Evolutionary conservation across 2,113 vertebrate genomes (phyloP).

Genomic region (Aphyosemion australe): DNA sequence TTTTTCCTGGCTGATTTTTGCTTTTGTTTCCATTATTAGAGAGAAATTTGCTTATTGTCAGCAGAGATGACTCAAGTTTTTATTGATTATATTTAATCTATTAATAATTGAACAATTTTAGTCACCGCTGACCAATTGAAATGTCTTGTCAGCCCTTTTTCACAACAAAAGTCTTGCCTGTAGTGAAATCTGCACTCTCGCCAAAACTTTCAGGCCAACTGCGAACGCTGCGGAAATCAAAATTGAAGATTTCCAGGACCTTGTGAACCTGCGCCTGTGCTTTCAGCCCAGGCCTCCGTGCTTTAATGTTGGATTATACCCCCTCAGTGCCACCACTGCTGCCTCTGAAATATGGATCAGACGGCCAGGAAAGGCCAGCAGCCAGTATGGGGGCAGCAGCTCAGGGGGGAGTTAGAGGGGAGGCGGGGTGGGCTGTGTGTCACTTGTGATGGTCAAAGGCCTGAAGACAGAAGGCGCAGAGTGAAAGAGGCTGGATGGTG

Average conservation of each 20-base stretch:
- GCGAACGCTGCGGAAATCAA: conserved; percentile 66
- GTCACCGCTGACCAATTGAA: too few species aligned
- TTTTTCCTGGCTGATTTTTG: not conserved
- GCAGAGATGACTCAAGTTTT: too few species aligned
- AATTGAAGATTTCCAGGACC: conserved; percentile 73
- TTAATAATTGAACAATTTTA: too few species aligned
- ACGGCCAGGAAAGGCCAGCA: conserved; percentile 75
- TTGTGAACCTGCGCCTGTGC: conserved; percentile 61
- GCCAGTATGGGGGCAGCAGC: conserved; percentile 71
- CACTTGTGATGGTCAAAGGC: conserved; percentile 62
- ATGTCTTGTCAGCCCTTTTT: too few species aligned
- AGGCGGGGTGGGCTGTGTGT: conserved; percentile 25
- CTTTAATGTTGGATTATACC: conserved; percentile 80
- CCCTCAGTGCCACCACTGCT: conserved; percentile 67
- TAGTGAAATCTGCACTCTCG: conserved; percentile 51
- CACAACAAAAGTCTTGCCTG: conserved; percentile 25
- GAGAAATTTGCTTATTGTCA: not conserved
- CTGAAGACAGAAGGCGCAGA: conserved; percentile 37
- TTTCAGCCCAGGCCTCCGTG: conserved; percentile 50
- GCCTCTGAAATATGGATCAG: conserved; percentile 81
- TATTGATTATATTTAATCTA: too few species aligned
- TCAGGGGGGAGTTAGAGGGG: conserved; percentile 34
- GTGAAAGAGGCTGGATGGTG: conserved; percentile 27
- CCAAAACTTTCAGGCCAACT: conserved; percentile 44
- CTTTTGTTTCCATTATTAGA: not conserved